Evolutionary conservation across 2,888 invertebrate species (phyloP).

Genomic region (Spilosoma lubricipeda): DNA sequence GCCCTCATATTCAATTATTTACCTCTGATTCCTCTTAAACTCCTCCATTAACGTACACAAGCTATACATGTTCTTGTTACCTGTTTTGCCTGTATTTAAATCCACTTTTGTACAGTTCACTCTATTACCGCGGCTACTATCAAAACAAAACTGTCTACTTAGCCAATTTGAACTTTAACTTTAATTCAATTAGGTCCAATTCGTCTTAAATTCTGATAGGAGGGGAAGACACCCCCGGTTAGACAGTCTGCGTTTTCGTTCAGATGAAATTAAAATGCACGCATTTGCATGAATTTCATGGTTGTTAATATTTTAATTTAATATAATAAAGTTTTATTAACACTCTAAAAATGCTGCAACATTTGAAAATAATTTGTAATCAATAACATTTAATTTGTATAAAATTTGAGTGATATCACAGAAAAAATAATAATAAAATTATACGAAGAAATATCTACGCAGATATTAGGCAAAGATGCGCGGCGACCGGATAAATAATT

Average conservation of each 20-base stretch:
- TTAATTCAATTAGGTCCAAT: accelerated
- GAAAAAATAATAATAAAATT: not conserved
- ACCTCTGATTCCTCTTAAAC: slow-evolving; percentile 21
- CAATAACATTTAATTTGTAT: not conserved
- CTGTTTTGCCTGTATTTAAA: slow-evolving; percentile 33
- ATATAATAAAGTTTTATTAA: not conserved
- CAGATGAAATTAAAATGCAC: slow-evolving; percentile 71
- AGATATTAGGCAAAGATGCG: no score
- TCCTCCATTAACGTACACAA: slow-evolving; percentile 22
- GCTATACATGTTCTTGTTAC: slow-evolving; percentile 6
- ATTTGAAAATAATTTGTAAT: not conserved
- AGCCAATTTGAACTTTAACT: slow-evolving; percentile 25
- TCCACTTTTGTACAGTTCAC: slow-evolving; percentile 50
- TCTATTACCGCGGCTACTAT: slow-evolving; percentile 55
- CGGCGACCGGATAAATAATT: no score
- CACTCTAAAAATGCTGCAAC: not conserved
- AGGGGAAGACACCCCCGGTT: slow-evolving; percentile 71
- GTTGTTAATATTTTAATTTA: slow-evolving; percentile 18
- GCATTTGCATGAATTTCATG: slow-evolving; percentile 53
- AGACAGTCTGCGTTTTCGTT: slow-evolving; percentile 59
- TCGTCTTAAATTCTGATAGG: slow-evolving; percentile 21
- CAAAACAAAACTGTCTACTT: slow-evolving; percentile 41
- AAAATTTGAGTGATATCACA: not conserved
- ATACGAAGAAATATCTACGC: no score
- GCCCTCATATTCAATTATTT: slow-evolving; percentile 5